phyloP scores from a whole-genome alignment of 1,140 invertebrate species.

The Daktulosphaira vitifoliae region DNA sequence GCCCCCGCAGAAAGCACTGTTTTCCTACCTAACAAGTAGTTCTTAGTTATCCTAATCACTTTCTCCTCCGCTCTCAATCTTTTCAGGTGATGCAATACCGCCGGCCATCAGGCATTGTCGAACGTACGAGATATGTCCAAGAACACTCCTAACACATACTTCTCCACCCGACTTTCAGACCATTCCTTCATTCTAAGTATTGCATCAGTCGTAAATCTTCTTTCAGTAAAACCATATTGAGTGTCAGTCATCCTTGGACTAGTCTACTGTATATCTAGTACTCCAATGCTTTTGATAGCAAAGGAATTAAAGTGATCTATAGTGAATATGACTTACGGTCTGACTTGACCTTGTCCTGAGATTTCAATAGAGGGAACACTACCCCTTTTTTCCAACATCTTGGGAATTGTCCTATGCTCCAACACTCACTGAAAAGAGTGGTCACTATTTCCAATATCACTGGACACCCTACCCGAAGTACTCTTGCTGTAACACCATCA shows the following conservation, averaged over 20 bases:
- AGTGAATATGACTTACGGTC: not conserved
- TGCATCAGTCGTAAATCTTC: slow-evolving; percentile 37
- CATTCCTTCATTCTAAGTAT: not conserved
- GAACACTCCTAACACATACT: slow-evolving; percentile 7
- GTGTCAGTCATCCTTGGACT: not conserved
- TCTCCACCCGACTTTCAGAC: not conserved
- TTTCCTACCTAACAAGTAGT: too few species aligned
- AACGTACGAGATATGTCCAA: slow-evolving; percentile 19
- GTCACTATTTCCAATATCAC: not conserved
- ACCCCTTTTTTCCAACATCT: not conserved
- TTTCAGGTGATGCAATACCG: not conserved
- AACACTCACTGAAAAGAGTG: not conserved
- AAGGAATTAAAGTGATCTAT: not conserved
- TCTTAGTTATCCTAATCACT: too few species aligned
- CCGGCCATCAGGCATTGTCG: slow-evolving; percentile 23
- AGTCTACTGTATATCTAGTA: not conserved
- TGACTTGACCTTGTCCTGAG: not conserved
- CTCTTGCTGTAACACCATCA: not conserved
- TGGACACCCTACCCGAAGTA: not conserved
- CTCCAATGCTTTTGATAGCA: not conserved
- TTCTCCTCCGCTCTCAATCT: not conserved
- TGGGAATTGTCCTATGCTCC: not conserved
- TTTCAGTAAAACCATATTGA: not conserved
- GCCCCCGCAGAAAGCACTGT: too few species aligned
- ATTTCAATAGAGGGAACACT: not conserved